phyloP scores from a whole-genome alignment of 2,888 invertebrate species.

The Endotricha flammealis region DNA sequence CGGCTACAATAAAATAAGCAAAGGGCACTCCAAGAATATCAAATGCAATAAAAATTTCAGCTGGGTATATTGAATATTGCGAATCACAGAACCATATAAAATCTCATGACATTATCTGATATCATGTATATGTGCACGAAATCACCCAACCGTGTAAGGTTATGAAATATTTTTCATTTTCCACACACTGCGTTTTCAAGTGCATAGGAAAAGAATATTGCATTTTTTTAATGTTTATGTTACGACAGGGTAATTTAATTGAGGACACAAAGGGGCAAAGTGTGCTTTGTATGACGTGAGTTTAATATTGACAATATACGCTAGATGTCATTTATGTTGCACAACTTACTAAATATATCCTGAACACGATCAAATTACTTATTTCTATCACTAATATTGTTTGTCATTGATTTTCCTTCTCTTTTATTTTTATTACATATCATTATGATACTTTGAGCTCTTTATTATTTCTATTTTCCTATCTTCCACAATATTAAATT shows the following conservation, averaged over 20 bases:
- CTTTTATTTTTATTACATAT: too few species aligned
- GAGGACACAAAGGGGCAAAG: slow-evolving; percentile 30
- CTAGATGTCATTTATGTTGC: too few species aligned
- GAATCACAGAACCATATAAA: slow-evolving; percentile 1
- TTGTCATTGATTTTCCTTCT: too few species aligned
- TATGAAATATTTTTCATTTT: slow-evolving; percentile 12
- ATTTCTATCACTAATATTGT: too few species aligned
- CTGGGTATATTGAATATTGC: background rate
- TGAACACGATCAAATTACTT: too few species aligned
- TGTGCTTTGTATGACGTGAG: slow-evolving; percentile 26
- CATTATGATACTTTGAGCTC: too few species aligned
- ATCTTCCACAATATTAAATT: too few species aligned
- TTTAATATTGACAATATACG: slow-evolving; percentile 10
- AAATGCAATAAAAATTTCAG: slow-evolving; percentile 1
- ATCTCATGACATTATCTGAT: slow-evolving; percentile 5
- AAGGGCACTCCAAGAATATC: background rate
- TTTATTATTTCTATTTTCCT: too few species aligned
- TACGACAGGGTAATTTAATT: slow-evolving; percentile 36
- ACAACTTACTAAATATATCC: too few species aligned
- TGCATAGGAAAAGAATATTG: slow-evolving; percentile 34
- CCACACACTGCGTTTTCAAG: slow-evolving; percentile 14
- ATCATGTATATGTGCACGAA: slow-evolving; percentile 10
- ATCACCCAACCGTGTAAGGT: slow-evolving; percentile 9
- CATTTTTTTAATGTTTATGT: slow-evolving; percentile 37
- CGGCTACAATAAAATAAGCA: background rate